Evolutionary conservation across 2,888 invertebrate species (phyloP).

Genomic region (Spisula solida): DNA sequence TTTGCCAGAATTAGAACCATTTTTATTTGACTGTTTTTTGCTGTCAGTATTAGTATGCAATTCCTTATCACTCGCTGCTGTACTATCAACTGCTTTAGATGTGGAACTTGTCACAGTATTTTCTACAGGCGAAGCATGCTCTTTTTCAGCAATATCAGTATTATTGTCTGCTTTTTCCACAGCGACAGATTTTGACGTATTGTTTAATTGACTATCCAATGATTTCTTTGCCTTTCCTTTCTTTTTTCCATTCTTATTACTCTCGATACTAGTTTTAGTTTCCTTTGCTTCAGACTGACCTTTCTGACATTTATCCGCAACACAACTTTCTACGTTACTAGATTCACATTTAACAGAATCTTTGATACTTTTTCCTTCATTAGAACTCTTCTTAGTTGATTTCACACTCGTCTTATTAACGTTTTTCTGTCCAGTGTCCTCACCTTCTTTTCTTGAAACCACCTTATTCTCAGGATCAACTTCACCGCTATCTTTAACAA

Average conservation of each 20-base stretch:
- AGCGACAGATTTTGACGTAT: not conserved
- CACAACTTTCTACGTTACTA: conserved; percentile 2
- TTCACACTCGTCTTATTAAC: not conserved
- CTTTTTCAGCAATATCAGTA: not conserved
- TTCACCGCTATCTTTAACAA: not conserved
- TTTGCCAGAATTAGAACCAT: not conserved
- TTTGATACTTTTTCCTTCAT: not conserved
- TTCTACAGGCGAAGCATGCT: not conserved
- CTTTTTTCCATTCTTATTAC: conserved; percentile 28
- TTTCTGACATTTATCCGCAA: not conserved
- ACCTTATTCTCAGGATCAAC: not conserved
- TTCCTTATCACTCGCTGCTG: not conserved
- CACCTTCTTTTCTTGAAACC: not conserved
- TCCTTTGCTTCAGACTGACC: not conserved
- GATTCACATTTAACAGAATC: not conserved
- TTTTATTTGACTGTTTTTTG: not conserved
- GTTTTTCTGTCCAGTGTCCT: not conserved
- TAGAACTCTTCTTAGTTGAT: not conserved
- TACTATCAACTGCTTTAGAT: not conserved
- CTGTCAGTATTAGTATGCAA: not conserved
- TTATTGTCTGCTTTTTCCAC: not conserved
- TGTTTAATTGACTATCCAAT: not conserved
- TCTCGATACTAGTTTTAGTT: not conserved
- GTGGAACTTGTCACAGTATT: not conserved
- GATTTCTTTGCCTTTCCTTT: conserved; percentile 40